Base-by-base conservation (phyloP, 2,113 vertebrate genomes). In the Sturnus vulgaris region DNA sequence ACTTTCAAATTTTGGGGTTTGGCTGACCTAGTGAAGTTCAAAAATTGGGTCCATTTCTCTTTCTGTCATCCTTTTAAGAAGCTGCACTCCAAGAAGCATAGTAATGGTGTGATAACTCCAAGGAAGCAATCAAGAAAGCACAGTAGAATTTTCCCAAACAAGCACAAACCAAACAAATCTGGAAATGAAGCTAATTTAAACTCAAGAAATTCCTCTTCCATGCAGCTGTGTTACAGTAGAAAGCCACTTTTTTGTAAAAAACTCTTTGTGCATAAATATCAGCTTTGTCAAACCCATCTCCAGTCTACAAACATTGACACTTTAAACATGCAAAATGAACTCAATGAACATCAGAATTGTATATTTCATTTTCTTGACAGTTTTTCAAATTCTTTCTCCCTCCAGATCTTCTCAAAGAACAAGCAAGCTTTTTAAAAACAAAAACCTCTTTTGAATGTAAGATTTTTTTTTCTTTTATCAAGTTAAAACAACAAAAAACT, bases 201-300 rank as follows among this genome's bases (percentile, higher is more conserved):
- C 15, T 47, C 60, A 87, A 71, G 11, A 30, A 82, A 17, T 5
- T 35, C 71, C 40, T 15, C 8, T 69, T 49, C 53, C 50, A 28
- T 25, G 19, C 19, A 70, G 18, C 13, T 47, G 4, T 28, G 9
- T 63, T 79, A 42, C 8, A 52, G 31, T 11, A 66, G 30, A 50
- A 2, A 5, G 19, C 44, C 11, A 25, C 12, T 46, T 59, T 40
- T 35, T n/a, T 68, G 21, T 56, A 53, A 60, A 66, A 72, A 89
- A 69, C 4, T n/a, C 12, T 42, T 52, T 68, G 17, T 1, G 0
- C 5, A 47, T 31, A 46, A 90, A 77, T 14, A 79, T 0, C 16
- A 73, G 10, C 21, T 78, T 77, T 57, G 11, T 57, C 25, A 59
- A 86, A 16, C 4, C 50, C 50, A 66, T 69, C 35, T 59, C 11